A percentile compares a stretch with the other conserved stretches of the same genome.
Evolutionary conservation across 2,113 vertebrate species (phyloP).

Genomic region (Cyanistes caeruleus): DNA sequence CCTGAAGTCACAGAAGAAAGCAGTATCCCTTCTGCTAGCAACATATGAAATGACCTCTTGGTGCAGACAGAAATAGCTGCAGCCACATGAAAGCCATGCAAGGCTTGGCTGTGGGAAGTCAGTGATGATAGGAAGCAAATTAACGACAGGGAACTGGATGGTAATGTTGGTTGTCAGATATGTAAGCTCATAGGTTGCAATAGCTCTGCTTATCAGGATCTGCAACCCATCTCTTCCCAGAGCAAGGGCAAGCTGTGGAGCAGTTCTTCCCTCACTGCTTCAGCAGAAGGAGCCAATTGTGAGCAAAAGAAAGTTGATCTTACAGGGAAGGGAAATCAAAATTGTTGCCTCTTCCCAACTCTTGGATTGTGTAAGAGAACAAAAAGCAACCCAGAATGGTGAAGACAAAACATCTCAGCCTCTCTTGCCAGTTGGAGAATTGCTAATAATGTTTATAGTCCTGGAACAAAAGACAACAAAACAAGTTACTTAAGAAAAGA

Average conservation of each 20-base stretch:
- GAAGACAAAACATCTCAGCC: neutral
- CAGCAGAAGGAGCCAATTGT: neutral
- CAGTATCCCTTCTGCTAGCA: neutral
- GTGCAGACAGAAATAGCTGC: conserved; percentile 9
- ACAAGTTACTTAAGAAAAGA: conserved; percentile 60
- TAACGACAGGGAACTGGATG: neutral
- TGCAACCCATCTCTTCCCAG: neutral
- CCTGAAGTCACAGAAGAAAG: conserved; percentile 49
- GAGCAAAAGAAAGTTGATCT: neutral
- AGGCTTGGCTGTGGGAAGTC: neutral
- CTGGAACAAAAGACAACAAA: conserved; percentile 51
- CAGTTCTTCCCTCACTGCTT: neutral
- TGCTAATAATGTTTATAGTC: conserved; percentile 48
- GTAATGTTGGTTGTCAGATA: neutral
- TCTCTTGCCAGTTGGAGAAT: conserved; percentile 35
- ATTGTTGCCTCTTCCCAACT: neutral
- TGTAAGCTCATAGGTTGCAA: neutral
- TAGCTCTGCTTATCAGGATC: neutral
- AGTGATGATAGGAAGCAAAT: neutral
- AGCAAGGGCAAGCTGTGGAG: fast-evolving
- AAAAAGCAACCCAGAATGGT: neutral
- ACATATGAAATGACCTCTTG: neutral
- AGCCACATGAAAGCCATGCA: neutral
- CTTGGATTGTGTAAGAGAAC: neutral
- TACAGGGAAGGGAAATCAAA: neutral